A percentile compares a stretch with the other conserved stretches of the same genome.
Evolutionary conservation across 2,797 vertebrate genomes (phyloP).

Genomic region (Phylloscopus collybita): DNA sequence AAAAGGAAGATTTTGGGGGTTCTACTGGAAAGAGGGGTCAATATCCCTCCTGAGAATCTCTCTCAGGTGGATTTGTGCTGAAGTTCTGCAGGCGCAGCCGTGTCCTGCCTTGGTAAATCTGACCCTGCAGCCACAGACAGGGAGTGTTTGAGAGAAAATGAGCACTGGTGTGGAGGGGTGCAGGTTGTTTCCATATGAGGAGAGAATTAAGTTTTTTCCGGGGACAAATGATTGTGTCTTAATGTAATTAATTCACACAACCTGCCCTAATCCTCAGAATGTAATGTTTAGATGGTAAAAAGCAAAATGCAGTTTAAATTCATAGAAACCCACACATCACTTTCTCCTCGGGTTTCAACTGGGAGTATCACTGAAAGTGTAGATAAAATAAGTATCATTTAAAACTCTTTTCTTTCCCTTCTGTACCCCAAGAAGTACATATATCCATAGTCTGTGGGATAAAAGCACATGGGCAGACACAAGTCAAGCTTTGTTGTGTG

Average conservation of each 20-base stretch:
- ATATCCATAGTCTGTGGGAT: background rate
- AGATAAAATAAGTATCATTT: background rate
- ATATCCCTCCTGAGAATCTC: background rate
- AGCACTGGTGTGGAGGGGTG: background rate
- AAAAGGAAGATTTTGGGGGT: background rate
- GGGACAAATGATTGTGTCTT: background rate
- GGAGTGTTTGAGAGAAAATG: background rate
- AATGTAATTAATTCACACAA: background rate
- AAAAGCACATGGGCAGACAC: constrained; percentile 29
- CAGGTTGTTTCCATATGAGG: background rate
- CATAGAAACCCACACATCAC: background rate
- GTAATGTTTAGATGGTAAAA: background rate
- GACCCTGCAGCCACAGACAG: background rate
- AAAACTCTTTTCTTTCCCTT: background rate
- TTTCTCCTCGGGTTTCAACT: background rate
- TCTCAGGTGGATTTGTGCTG: background rate
- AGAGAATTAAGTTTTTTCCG: background rate
- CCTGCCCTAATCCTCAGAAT: background rate
- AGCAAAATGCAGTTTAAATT: background rate
- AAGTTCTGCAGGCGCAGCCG: background rate
- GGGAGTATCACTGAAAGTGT: background rate
- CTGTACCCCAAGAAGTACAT: background rate
- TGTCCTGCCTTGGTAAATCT: background rate
- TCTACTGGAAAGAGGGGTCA: background rate
- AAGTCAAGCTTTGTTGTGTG: constrained; percentile 32